Percentiles rank a stretch among this genome's conserved stretches.
Evolutionary conservation across 2,888 invertebrate species (phyloP).

Genomic region (Cheilosia soror): DNA sequence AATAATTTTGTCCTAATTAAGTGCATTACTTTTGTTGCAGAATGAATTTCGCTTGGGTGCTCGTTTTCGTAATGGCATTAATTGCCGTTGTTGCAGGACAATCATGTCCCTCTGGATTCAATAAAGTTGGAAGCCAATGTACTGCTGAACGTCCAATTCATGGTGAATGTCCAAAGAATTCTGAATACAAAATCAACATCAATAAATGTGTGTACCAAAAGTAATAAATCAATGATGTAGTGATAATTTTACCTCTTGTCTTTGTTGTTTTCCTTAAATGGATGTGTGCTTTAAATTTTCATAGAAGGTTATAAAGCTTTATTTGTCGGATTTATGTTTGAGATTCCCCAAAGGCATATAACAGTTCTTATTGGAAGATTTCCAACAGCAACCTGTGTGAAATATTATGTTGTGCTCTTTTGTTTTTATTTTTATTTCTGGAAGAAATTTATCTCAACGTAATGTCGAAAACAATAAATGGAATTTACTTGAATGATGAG

Average conservation of each 20-base stretch:
- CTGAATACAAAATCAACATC: slow-evolving; percentile 77
- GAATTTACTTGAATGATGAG: slow-evolving; percentile 46
- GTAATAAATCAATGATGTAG: slow-evolving; percentile 45
- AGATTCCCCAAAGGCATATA: background rate
- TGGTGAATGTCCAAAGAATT: slow-evolving; percentile 80
- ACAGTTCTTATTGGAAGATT: background rate
- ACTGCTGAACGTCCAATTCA: slow-evolving; percentile 79
- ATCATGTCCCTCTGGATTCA: slow-evolving; percentile 78
- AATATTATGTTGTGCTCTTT: slow-evolving; percentile 6
- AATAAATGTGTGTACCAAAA: slow-evolving; percentile 80
- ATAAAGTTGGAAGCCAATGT: slow-evolving; percentile 76
- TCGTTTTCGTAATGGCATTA: slow-evolving; percentile 79
- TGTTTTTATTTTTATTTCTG: background rate
- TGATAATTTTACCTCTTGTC: background rate
- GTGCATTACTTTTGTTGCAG: slow-evolving; percentile 32
- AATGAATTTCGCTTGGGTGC: slow-evolving; percentile 80
- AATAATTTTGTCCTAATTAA: background rate
- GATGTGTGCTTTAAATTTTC: background rate
- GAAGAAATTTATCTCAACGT: slow-evolving; percentile 13
- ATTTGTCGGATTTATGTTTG: slow-evolving; percentile 12
- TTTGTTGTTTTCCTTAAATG: background rate
- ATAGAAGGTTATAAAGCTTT: background rate
- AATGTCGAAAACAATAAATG: slow-evolving; percentile 56
- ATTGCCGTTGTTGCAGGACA: slow-evolving; percentile 77
- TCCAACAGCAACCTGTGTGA: slow-evolving; percentile 13